These are phyloP conservation scores for Asobara japonica DNA, from an alignment of 1,140 invertebrate genomes.

Conservation along the genomic window DNA sequence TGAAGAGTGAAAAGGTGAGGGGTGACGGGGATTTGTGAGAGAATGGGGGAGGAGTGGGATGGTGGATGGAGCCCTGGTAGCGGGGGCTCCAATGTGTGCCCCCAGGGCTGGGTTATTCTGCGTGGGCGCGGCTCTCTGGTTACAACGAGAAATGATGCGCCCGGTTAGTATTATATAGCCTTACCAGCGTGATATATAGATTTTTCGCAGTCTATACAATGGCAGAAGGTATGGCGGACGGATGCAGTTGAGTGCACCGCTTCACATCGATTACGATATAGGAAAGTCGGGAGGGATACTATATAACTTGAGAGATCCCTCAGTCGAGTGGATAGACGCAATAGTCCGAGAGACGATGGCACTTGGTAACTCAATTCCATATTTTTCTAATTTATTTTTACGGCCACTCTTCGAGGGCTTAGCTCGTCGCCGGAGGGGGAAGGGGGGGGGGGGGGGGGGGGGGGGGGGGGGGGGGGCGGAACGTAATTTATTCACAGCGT, in stretches of 20 bases:
- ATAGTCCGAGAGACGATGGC: slow-evolving; percentile 10
- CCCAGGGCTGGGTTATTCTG: slow-evolving; percentile 7
- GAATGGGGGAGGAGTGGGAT: background rate
- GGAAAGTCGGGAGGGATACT: background rate
- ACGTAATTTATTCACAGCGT: too few relatives aligned
- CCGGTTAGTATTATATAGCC: background rate
- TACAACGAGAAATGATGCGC: slow-evolving; percentile 23
- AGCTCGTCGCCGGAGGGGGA: too few relatives aligned
- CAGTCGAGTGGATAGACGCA: slow-evolving; percentile 16
- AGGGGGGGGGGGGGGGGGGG: too few relatives aligned
- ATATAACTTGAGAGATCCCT: slow-evolving; percentile 15
- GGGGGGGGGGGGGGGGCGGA: too few relatives aligned
- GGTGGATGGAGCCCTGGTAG: background rate
- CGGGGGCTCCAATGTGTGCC: background rate
- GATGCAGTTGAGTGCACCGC: slow-evolving; percentile 10
- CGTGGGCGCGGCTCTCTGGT: slow-evolving; percentile 20
- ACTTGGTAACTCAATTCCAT: background rate
- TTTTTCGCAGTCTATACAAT: background rate
- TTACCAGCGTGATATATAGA: background rate
- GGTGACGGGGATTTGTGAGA: background rate
- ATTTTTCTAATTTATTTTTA: slow-evolving; percentile 9
- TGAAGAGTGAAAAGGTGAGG: slow-evolving; percentile 10
- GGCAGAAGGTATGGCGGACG: background rate
- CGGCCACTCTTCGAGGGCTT: background rate
- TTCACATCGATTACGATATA: slow-evolving; percentile 1